A percentile compares a stretch with the other conserved stretches of the same genome.
These are phyloP conservation scores for Embiotoca jacksoni DNA, from an alignment of 2,113 vertebrate species.

Conservation along the genomic window DNA sequence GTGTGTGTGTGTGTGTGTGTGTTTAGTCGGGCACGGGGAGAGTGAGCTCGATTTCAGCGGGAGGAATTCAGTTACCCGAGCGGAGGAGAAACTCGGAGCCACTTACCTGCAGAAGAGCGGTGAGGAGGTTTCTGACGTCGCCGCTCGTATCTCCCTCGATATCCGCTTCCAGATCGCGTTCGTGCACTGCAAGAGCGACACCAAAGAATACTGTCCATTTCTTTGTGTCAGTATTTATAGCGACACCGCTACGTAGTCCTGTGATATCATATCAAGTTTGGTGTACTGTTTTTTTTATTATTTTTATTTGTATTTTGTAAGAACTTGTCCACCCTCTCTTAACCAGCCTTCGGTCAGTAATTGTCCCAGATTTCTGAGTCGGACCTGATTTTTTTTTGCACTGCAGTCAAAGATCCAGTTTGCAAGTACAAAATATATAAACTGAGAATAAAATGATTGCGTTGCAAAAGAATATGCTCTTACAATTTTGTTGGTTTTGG, in stretches of 20 bases:
- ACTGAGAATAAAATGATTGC: too few species aligned
- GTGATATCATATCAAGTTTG: too few species aligned
- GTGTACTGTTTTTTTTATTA: too few species aligned
- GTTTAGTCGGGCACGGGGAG: conserved; percentile 41
- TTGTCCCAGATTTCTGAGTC: not conserved
- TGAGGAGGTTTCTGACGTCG: conserved; percentile 83
- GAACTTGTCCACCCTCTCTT: too few species aligned
- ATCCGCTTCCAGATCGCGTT: conserved; percentile 84
- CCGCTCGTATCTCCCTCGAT: conserved; percentile 87
- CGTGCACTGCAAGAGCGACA: conserved; percentile 75
- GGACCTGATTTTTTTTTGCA: not conserved
- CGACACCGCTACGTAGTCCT: too few species aligned
- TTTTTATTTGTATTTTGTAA: too few species aligned
- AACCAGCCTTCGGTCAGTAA: too few species aligned
- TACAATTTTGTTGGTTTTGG: too few species aligned
- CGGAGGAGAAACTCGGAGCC: conserved; percentile 27
- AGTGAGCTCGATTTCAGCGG: conserved; percentile 60
- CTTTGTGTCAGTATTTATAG: too few species aligned
- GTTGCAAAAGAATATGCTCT: too few species aligned
- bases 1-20: conserved; percentile 27
- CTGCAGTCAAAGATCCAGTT: too few species aligned
- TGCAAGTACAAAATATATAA: too few species aligned
- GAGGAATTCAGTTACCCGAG: conserved; percentile 39
- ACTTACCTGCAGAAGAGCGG: conserved; percentile 79
- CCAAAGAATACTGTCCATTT: not conserved